Base-by-base conservation (phyloP, 37 sponge, comb jelly and placozoan species). In the Spongilla lacustris region DNA sequence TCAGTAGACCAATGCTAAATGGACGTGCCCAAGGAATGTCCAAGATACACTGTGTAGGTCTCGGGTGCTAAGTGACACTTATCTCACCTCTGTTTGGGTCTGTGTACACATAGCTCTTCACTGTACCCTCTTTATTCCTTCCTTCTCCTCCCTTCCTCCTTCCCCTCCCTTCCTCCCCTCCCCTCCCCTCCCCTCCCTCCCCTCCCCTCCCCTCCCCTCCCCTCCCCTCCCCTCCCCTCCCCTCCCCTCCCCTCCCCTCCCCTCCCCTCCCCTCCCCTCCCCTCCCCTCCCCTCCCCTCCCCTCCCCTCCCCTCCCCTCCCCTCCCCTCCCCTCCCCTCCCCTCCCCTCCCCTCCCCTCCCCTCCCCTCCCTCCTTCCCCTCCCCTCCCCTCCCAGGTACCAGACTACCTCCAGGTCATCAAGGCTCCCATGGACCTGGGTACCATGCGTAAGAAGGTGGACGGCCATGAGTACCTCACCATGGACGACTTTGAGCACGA, bases 341-440 rank as follows among this genome's bases (percentile, higher is more conserved):
- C 12, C 33, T 80, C 81, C 24, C 31, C 24, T 35, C 34, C 68
- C 69, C 81, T n/a, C 23, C 23, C 77, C 36, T 23, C 23, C 77
- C 23, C 36, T 34, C 77, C 17, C 33, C 21, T 17, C 25, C 31
- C 31, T 19, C 25, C 14, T 17, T 22, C 21, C 33, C 10, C 33
- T 21, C 74, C 31, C 17, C 17, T 25, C 33, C 11, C 36, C 32
- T 26, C 71, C 36, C 77, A 99, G 99, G 99, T 97, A 0, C 89
- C 89, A 1, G 99, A 97, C 82, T 99, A 99, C 69, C 80, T 87
- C 26, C 95, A 97, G 36, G 94, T 95, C 46, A 97, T 99, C 67
- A 88, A 90, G 49, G 69, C 90, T 10, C 99, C 99, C 17, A 99
- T 99, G 96, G 99, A 99, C 78, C 86, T 99, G 36, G 68, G 83